These are phyloP conservation scores for Cephus spinipes DNA, from an alignment of 2,888 invertebrate genomes.

Conservation along the genomic window DNA sequence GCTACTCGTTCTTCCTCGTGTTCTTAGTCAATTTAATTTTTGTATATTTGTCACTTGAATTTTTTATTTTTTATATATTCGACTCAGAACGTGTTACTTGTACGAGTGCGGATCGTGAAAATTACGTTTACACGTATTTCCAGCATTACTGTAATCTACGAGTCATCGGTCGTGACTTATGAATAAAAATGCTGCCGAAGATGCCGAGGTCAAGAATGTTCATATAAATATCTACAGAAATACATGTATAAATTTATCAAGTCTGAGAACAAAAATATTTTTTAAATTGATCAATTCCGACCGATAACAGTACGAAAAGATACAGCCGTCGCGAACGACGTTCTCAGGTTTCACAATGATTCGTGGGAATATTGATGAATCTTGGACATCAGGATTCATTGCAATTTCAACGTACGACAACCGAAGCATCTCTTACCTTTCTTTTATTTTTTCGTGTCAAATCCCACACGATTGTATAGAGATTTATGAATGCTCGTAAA, in stretches of 20 bases:
- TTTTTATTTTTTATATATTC: conserved; percentile 5
- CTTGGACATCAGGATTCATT: not conserved
- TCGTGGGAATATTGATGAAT: not conserved
- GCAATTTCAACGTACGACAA: not conserved
- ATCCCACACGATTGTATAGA: not conserved
- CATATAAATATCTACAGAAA: not conserved
- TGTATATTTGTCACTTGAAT: conserved; percentile 14
- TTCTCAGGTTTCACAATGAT: not conserved
- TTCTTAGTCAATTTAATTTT: conserved; percentile 2
- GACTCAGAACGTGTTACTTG: conserved; percentile 4
- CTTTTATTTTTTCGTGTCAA: too few relatives aligned
- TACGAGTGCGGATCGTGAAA: not conserved
- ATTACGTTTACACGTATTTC: conserved; percentile 6
- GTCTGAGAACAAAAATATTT: not conserved
- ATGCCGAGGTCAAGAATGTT: not conserved
- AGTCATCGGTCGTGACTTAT: not conserved
- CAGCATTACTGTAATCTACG: not conserved
- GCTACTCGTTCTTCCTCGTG: conserved; percentile 15
- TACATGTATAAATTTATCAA: not conserved
- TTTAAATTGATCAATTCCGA: not conserved
- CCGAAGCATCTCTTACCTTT: too few relatives aligned
- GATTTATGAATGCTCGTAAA: not conserved
- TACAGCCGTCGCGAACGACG: not conserved
- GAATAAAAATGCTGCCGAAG: not conserved
- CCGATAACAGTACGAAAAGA: not conserved